Percentiles rank a stretch among this genome's conserved stretches.
Conservation (phyloP, 2,113 vertebrate genomes). For the Hemicordylus capensis region DNA sequence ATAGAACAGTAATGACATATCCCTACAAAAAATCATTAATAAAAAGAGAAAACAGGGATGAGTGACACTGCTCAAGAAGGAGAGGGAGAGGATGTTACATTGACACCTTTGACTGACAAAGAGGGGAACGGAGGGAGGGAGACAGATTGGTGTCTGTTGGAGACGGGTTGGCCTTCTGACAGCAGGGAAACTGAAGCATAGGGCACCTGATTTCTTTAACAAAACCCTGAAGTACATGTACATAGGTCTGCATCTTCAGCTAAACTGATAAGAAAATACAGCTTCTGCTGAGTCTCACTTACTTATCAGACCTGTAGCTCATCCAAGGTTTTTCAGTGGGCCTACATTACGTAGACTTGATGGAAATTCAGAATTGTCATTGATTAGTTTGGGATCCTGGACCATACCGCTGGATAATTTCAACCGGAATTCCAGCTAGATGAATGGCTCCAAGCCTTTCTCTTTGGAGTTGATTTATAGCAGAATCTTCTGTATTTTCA, state of each 20-base stretch:
- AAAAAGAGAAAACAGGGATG: conserved; percentile 82
- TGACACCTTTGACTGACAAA: conserved; percentile 77
- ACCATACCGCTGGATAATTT: not conserved
- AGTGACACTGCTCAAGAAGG: conserved; percentile 80
- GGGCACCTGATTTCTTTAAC: conserved; percentile 67
- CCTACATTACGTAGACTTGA: accelerated
- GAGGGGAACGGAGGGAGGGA: conserved; percentile 78
- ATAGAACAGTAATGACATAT: conserved; percentile 85
- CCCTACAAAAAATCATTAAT: conserved; percentile 83
- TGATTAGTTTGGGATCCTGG: not conserved
- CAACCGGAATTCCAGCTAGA: not conserved
- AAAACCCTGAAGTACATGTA: conserved; percentile 35
- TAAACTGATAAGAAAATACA: conserved; percentile 56
- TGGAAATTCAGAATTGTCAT: not conserved
- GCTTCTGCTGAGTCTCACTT: conserved; percentile 27
- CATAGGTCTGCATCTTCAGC: conserved; percentile 62
- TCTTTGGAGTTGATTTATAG: not conserved
- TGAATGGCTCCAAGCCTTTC: not conserved
- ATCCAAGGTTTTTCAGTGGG: not conserved
- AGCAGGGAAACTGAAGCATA: conserved; percentile 70
- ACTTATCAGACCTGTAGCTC: not conserved
- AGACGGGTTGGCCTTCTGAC: conserved; percentile 75
- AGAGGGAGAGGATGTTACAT: conserved; percentile 74
- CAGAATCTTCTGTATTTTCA: not conserved
- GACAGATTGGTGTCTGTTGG: conserved; percentile 81